Conservation (phyloP, 2,113 vertebrate species). For the Neotragus pygmaeus region DNA sequence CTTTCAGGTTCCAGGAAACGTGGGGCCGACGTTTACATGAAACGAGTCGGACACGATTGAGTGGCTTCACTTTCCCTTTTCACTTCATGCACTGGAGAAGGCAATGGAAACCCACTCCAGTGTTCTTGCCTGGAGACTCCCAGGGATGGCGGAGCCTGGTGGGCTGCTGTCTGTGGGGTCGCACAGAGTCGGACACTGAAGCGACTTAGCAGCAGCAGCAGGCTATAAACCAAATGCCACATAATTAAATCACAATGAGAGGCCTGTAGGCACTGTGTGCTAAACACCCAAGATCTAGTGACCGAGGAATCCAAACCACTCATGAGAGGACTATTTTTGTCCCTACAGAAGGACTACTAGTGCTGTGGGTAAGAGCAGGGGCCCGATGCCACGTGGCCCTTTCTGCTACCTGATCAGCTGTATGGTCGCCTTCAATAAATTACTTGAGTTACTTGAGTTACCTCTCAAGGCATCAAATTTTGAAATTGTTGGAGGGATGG, state of each 20-base stretch:
- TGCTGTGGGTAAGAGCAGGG: neutral
- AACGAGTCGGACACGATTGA: no score
- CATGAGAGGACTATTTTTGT: neutral
- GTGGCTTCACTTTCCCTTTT: no score
- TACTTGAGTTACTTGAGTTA: no score
- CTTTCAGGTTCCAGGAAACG: neutral
- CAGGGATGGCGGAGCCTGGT: no score
- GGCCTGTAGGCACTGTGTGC: neutral
- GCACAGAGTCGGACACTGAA: no score
- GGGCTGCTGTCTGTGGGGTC: no score
- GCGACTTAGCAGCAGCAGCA: no score
- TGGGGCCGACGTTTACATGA: neutral
- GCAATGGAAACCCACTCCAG: no score
- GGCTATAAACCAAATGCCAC: neutral
- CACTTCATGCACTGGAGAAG: no score
- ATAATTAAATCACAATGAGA: neutral
- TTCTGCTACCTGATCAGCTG: neutral
- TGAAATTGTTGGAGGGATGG: neutral
- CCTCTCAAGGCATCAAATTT: neutral
- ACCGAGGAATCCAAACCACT: neutral
- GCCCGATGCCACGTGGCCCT: accelerated
- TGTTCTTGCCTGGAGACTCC: no score
- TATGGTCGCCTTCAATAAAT: neutral
- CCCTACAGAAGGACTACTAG: neutral
- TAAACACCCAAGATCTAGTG: neutral